phyloP scores from a whole-genome alignment of 1,140 invertebrate genomes.

The Lordiphosa clarofinis region DNA sequence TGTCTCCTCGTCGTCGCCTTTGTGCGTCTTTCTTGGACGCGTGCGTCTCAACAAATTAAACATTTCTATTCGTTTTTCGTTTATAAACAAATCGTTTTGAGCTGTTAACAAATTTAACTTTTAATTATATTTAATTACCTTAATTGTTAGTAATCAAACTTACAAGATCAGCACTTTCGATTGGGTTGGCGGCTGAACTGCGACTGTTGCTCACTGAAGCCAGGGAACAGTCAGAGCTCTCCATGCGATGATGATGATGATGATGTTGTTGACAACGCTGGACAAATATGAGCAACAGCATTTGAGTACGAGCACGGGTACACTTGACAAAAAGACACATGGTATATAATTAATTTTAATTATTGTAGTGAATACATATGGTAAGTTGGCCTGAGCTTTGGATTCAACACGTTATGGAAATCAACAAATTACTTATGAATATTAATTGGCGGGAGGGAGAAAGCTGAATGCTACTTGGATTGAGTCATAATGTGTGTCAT shows the following conservation, averaged over 20 bases:
- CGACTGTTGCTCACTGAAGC: constrained; percentile 40
- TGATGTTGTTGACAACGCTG: constrained; percentile 41
- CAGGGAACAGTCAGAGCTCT: constrained; percentile 27
- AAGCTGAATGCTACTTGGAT: constrained; percentile 11
- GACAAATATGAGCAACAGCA: constrained; percentile 57
- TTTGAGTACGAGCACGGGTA: constrained; percentile 15
- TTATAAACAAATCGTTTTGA: constrained; percentile 67
- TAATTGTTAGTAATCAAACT: constrained; percentile 27
- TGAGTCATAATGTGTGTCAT: too few relatives aligned
- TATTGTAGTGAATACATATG: constrained; percentile 36
- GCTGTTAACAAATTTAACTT: constrained; percentile 33
- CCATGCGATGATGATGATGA: constrained; percentile 35
- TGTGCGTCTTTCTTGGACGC: constrained; percentile 59
- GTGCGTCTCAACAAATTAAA: constrained; percentile 68
- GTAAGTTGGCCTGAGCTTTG: constrained; percentile 15
- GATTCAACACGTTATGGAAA: constrained; percentile 7
- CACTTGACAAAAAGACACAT: constrained; percentile 55
- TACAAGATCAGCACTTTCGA: constrained; percentile 33
- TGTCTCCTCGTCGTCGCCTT: constrained; percentile 53
- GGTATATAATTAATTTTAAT: constrained; percentile 73
- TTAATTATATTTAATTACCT: constrained; percentile 19
- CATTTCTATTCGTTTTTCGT: constrained; percentile 48
- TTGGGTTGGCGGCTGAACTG: constrained; percentile 54
- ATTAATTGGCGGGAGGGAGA: constrained; percentile 61
- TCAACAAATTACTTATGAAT: constrained; percentile 55